Evolutionary conservation across 1,140 invertebrate genomes (phyloP).

Genomic region (Brachionus asplanchnoidis): DNA sequence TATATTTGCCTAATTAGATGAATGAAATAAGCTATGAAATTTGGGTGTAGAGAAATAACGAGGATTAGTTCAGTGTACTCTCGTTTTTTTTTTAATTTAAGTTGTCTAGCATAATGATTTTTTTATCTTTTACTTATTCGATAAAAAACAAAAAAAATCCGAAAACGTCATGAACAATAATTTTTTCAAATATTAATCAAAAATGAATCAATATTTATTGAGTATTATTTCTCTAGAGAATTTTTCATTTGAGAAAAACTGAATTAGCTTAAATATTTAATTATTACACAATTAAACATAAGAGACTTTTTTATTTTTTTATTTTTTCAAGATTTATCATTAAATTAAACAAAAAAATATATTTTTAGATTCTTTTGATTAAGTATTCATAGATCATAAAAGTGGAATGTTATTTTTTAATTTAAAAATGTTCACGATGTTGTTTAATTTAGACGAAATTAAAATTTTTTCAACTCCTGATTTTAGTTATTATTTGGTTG

Average conservation of each 20-base stretch:
- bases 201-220: background rate
- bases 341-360: background rate
- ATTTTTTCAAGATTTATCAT: background rate
- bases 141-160: background rate
- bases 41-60: background rate
- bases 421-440: background rate
- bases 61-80: background rate
- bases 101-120: background rate
- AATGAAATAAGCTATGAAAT: background rate
- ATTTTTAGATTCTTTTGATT: background rate
- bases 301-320: background rate
- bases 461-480: background rate
- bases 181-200: background rate
- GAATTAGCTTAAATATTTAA: background rate
- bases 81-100: background rate
- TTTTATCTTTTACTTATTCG: background rate
- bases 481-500: background rate
- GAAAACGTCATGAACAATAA: background rate
- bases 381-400: background rate
- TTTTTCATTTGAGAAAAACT: background rate
- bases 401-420: background rate
- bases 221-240: background rate
- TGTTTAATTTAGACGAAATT: background rate
- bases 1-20: background rate
- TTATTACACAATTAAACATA: background rate